phyloP scores from a whole-genome alignment of 2,113 vertebrate species.

The Channa maculata region DNA sequence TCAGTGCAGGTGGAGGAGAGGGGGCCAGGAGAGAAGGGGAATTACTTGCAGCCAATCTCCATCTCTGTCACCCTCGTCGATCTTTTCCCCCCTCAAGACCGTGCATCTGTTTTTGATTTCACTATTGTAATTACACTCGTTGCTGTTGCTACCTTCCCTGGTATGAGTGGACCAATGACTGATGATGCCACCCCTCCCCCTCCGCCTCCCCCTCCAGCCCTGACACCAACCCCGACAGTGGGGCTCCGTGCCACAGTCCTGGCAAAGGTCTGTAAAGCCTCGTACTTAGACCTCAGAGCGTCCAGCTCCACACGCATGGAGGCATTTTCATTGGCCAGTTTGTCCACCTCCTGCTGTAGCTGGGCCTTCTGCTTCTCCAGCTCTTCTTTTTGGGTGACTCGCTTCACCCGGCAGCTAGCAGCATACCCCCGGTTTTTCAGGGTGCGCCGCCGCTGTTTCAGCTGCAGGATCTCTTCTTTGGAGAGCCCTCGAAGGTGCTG shows the following conservation, averaged over 20 bases:
- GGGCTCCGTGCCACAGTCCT: conserved; percentile 96
- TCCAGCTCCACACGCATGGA: conserved; percentile 97
- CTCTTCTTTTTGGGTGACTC: conserved; percentile 98
- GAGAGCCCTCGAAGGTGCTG: conserved; percentile 96
- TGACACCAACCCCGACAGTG: conserved; percentile 83
- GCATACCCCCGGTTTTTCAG: conserved; percentile 98
- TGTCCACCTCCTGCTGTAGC: conserved; percentile 98
- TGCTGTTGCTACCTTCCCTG: conserved; percentile 92
- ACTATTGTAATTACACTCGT: conserved; percentile 99
- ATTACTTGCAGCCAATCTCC: conserved; percentile 50
- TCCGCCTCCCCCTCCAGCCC: conserved; percentile 75
- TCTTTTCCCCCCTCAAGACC: conserved; percentile 84
- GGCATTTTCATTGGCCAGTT: conserved; percentile 95
- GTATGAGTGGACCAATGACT: conserved; percentile 92
- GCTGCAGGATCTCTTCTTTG: conserved; percentile 96
- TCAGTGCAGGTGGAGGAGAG: conserved; percentile 65
- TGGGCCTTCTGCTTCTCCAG: conserved; percentile 97
- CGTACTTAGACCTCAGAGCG: conserved; percentile 96
- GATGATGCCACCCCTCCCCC: conserved; percentile 84
- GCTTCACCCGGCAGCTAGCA: conserved; percentile 96
- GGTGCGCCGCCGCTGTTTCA: conserved; percentile 96
- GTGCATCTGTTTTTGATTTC: conserved; percentile 96
- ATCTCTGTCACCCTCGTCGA: conserved; percentile 41
- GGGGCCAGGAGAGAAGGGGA: conserved; percentile 31
- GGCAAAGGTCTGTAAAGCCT: conserved; percentile 98